Evolutionary conservation across 2,888 invertebrate genomes (phyloP), one percentile per base, ranked within the genome.

Genomic region (Incurvaria masculella): DNA sequence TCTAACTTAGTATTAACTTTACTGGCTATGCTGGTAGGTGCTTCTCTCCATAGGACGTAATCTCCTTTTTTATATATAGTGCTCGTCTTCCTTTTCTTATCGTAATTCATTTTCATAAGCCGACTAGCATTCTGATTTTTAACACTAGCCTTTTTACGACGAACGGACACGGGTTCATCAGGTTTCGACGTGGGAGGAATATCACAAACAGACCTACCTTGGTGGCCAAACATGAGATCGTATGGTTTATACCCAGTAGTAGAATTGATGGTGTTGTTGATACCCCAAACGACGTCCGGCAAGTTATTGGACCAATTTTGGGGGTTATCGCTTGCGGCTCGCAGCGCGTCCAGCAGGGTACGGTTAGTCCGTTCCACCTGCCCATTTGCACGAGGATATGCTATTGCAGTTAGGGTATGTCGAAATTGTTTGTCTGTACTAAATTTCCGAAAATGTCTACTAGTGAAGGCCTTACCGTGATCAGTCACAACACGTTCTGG

Each of bases 301-400:
- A 27, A 17, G 11, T 6, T 16, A 27, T 27, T 44, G 21, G 19
- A 20, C 42, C 42, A 42, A 10, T 19, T 42, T 10, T 21, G 53
- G 6, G 56, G 51, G 23, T 51, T 52, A 6, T 54, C 55, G 5
- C 57, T 55, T 2, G 52, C 50, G 1, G 55, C 49, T 1, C 57
- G 50, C 20, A 57, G 46, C 1, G 53, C 53, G 49, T 55, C 23
- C 2, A 58, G 40, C 11, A 57, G 51, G 0, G 55, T 59, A 0
- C 57, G 47, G 45, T 58, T 60, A 1, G 51, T 53, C 0, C 58
- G 54, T 45, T 59, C 57, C 1, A 58, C 58, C 41, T 59, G 58
- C 1, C 56, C 59, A 58, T 1, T 57, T 53, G 2, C 55, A 55
- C 11, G 56, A 57, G 5, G 49, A 11, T 19, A 42, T 8, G 45